Evolutionary conservation across 2,113 vertebrate genomes (phyloP).

Genomic region (Proterorhinus semilunaris): DNA sequence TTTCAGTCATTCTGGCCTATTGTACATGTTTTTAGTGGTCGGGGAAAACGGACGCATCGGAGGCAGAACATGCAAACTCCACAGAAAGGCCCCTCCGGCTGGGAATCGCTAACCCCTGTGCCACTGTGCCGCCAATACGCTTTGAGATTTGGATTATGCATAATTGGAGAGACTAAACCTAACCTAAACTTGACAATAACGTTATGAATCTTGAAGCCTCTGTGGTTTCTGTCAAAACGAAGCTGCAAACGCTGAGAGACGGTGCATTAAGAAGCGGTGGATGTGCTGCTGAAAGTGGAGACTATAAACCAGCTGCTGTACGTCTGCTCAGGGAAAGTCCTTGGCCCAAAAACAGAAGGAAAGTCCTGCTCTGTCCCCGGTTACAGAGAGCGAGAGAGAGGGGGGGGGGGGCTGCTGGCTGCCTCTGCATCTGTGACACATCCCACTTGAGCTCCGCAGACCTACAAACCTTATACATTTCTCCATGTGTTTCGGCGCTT

Average conservation of each 20-base stretch:
- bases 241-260: not conserved
- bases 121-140: no score
- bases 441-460: conserved; percentile 12
- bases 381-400: not conserved
- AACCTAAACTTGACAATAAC: no score
- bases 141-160: no score
- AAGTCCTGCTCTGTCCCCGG: conserved; percentile 22
- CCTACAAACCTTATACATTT: not conserved
- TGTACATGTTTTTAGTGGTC: no score
- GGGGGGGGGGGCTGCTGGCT: conserved; percentile 7
- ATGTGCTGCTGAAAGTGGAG: conserved; percentile 2
- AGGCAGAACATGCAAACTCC: no score
- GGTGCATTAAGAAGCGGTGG: not conserved
- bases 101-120: no score
- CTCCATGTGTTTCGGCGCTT: not conserved
- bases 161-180: no score
- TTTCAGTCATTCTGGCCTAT: no score
- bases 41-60: no score
- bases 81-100: no score
- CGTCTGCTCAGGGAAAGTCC: conserved; percentile 53
- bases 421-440: conserved; percentile 29
- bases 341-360: conserved; percentile 63
- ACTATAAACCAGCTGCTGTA: conserved; percentile 9
- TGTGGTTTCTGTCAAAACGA: not conserved
- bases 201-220: not conserved